phyloP scores from a whole-genome alignment of 2,888 invertebrate genomes.

The Apodemia hepburni region DNA sequence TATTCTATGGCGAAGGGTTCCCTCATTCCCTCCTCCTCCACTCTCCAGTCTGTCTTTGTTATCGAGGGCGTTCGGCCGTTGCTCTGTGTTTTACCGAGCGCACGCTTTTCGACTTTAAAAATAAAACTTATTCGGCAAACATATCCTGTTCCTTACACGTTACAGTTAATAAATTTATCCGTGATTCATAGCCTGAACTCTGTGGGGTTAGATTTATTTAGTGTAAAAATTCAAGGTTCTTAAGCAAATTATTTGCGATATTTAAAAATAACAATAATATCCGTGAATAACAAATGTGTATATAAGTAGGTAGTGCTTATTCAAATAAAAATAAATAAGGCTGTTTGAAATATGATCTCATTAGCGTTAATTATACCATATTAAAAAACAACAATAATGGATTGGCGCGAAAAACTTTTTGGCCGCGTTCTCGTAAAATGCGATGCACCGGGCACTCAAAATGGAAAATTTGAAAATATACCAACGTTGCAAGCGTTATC shows the following conservation, averaged over 20 bases:
- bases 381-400: conserved; percentile 47
- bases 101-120: conserved; percentile 50
- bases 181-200: conserved; percentile 20
- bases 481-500: conserved; percentile 65
- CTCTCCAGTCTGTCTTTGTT: conserved; percentile 65
- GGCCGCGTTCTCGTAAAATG: conserved; percentile 78
- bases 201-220: background rate
- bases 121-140: conserved; percentile 48
- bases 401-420: conserved; percentile 82
- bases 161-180: conserved; percentile 21
- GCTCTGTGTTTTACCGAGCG: conserved; percentile 39
- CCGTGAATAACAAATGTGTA: background rate
- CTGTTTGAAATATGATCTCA: background rate
- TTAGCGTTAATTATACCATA: background rate
- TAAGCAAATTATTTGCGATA: background rate
- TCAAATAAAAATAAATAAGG: background rate
- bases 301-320: background rate
- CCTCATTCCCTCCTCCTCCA: conserved; percentile 45
- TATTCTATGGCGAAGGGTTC: conserved; percentile 57
- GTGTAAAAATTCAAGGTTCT: background rate
- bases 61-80: conserved; percentile 58
- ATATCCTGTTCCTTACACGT: conserved; percentile 36
- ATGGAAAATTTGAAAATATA: conserved; percentile 66
- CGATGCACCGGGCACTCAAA: conserved; percentile 57
- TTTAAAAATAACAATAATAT: background rate